These are phyloP conservation scores for Solea senegalensis DNA, from an alignment of 2,113 vertebrate genomes.

Conservation along the genomic window DNA sequence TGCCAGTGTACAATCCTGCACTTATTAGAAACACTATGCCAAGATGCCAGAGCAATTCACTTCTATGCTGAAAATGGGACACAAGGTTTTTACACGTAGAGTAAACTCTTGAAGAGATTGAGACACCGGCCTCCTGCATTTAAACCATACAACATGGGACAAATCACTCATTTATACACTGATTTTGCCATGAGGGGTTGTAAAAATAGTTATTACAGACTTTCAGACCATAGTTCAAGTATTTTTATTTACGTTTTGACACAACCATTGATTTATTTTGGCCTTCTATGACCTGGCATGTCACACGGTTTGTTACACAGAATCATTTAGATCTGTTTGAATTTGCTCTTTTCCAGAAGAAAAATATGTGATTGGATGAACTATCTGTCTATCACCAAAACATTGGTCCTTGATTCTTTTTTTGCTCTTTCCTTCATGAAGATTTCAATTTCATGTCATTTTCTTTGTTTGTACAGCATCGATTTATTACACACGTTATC, in stretches of 20 bases:
- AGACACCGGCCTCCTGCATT: conserved; percentile 18
- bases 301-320: not conserved
- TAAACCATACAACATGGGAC: conserved; percentile 23
- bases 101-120: conserved; percentile 36
- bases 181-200: conserved; percentile 11
- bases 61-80: conserved; percentile 33
- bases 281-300: not conserved
- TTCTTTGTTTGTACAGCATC: too few relatives aligned
- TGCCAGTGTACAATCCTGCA: conserved; percentile 44
- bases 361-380: not conserved
- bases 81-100: conserved; percentile 27
- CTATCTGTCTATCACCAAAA: not conserved
- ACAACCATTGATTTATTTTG: not conserved
- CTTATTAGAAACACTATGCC: conserved; percentile 27
- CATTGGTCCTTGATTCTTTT: too few relatives aligned
- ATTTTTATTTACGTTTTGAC: too few relatives aligned
- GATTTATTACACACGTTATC: too few relatives aligned
- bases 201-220: conserved; percentile 3
- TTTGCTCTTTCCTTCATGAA: too few relatives aligned
- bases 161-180: conserved; percentile 14
- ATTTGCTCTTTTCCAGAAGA: not conserved
- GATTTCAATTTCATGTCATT: too few relatives aligned
- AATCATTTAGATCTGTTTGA: not conserved
- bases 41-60: conserved; percentile 43
- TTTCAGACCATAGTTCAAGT: not conserved